These are phyloP conservation scores for Alectura lathami DNA, from an alignment of 2,113 vertebrate species.

Conservation along the genomic window DNA sequence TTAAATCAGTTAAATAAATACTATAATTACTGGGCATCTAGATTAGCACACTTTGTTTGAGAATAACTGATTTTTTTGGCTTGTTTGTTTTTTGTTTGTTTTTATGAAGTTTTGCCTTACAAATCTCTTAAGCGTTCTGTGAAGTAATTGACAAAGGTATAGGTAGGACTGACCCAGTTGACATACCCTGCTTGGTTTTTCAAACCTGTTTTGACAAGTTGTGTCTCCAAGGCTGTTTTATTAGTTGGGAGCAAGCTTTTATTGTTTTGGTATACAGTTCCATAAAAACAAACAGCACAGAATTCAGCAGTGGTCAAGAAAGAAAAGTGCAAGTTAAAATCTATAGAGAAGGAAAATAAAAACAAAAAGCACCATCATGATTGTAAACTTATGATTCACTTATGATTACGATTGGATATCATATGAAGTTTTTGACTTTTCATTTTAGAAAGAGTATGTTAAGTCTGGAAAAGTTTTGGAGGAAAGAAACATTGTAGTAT, in stretches of 20 bases:
- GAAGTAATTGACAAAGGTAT: neutral
- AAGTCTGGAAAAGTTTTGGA: neutral
- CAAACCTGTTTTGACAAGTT: neutral
- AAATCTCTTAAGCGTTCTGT: neutral
- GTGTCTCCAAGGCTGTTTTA: neutral
- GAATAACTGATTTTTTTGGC: neutral
- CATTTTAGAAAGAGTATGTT: neutral
- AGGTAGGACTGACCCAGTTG: neutral
- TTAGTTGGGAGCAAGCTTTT: neutral
- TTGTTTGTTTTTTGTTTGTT: neutral
- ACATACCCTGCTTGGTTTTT: neutral
- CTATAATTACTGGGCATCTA: neutral
- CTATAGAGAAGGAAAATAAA: neutral
- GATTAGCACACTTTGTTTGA: neutral
- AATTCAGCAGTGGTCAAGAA: neutral
- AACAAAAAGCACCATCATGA: neutral
- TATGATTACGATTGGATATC: too few species aligned
- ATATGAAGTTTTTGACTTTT: neutral
- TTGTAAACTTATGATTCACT: neutral
- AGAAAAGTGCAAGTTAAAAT: neutral
- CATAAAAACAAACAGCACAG: neutral
- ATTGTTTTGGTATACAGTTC: neutral
- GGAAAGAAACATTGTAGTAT: neutral
- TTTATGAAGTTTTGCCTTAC: neutral
- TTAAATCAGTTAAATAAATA: neutral